phyloP scores from a whole-genome alignment of 1,140 invertebrate genomes.

The Papilio polytes region DNA sequence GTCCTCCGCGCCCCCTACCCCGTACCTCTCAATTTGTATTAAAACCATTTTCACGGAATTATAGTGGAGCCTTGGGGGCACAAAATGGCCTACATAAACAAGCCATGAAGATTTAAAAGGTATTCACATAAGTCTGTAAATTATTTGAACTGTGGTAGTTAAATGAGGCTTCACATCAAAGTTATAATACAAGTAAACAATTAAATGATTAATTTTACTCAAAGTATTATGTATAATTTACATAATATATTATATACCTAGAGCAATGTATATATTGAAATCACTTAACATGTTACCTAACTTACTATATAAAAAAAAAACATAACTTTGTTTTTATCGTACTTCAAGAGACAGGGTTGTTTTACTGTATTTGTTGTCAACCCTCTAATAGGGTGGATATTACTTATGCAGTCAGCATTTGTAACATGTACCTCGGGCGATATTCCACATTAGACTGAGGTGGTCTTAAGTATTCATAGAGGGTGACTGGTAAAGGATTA shows the following conservation, averaged over 20 bases:
- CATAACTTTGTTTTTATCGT: neutral
- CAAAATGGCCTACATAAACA: constrained; percentile 35
- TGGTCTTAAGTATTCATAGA: constrained; percentile 34
- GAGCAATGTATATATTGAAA: neutral
- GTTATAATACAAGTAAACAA: neutral
- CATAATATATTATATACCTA: too few species aligned
- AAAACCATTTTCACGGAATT: constrained; percentile 41
- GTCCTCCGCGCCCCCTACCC: constrained; percentile 21
- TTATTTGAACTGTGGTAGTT: constrained; percentile 6
- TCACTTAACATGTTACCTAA: neutral
- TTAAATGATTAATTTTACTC: neutral
- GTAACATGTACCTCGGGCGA: constrained; percentile 26
- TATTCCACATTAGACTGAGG: constrained; percentile 21
- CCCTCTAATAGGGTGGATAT: constrained; percentile 31
- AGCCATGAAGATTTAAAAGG: constrained; percentile 25
- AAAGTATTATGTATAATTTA: neutral
- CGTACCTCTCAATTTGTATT: constrained; percentile 38
- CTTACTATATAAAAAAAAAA: neutral
- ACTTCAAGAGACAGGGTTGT: neutral
- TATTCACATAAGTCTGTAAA: constrained; percentile 10
- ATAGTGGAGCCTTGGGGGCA: constrained; percentile 35
- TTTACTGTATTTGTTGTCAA: constrained; percentile 19
- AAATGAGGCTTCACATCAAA: neutral
- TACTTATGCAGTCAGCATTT: constrained; percentile 38
- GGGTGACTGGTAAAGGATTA: constrained; percentile 36